Evolutionary conservation across 2,888 invertebrate species (phyloP).

Genomic region (Pseudolycoriella hygida): DNA sequence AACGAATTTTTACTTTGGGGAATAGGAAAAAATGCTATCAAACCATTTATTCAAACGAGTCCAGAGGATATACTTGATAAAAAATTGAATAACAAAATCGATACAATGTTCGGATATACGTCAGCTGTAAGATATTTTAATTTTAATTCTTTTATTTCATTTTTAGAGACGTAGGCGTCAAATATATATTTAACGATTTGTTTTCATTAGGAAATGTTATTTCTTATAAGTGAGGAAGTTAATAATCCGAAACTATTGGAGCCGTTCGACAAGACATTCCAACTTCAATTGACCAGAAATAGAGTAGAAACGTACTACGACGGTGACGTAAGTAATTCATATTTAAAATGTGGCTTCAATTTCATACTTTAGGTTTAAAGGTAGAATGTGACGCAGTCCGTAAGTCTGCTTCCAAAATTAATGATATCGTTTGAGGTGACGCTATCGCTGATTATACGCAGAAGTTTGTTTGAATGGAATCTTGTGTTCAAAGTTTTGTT

Average conservation of each 20-base stretch:
- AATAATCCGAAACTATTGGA: conserved; percentile 5
- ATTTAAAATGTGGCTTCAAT: too few relatives aligned
- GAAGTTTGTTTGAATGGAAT: too few relatives aligned
- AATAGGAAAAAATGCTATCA: not conserved
- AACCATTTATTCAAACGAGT: not conserved
- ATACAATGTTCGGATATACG: not conserved
- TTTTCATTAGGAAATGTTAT: conserved; percentile 3
- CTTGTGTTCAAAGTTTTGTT: too few relatives aligned
- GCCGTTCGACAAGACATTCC: conserved; percentile 6
- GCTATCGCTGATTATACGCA: too few relatives aligned
- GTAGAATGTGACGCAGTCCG: too few relatives aligned
- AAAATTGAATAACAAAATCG: not conserved
- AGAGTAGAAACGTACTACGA: not conserved
- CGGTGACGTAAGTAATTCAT: not conserved
- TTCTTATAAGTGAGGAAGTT: conserved; percentile 2
- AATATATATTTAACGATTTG: not conserved
- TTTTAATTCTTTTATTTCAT: not conserved
- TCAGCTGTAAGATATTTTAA: not conserved
- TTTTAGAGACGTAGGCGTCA: not conserved
- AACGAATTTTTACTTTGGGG: not conserved
- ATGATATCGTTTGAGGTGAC: too few relatives aligned
- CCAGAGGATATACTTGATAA: not conserved
- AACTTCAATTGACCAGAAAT: not conserved
- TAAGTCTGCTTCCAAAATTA: too few relatives aligned
- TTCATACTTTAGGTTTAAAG: too few relatives aligned